Evolutionary conservation across 1,140 invertebrate species (phyloP).

Genomic region (Hylaeus anthracinus): DNA sequence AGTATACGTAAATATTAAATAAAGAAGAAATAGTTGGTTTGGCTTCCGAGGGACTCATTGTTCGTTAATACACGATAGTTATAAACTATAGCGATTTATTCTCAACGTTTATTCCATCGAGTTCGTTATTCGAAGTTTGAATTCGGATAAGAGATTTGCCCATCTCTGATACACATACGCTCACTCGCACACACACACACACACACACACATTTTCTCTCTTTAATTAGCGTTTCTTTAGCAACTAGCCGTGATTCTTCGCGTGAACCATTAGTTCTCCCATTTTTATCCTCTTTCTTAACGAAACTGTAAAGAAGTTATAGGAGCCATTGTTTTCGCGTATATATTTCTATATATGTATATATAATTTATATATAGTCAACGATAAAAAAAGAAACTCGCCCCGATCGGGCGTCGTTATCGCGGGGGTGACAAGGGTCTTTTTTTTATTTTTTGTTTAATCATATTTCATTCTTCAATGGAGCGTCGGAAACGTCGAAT

Average conservation of each 20-base stretch:
- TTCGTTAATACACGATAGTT: too few species aligned
- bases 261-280: constrained; percentile 5
- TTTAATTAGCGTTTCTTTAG: constrained; percentile 14
- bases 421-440: not conserved
- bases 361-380: constrained; percentile 52
- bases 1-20: too few species aligned
- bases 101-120: too few species aligned
- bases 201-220: not conserved
- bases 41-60: too few species aligned
- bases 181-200: not conserved
- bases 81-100: too few species aligned
- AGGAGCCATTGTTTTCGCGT: constrained; percentile 48
- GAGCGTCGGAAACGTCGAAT: constrained; percentile 26
- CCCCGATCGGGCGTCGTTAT: constrained; percentile 29
- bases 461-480: too few species aligned
- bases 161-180: not conserved
- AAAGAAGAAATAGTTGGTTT: too few species aligned
- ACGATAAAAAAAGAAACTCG: constrained; percentile 58
- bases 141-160: too few species aligned
- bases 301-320: constrained; percentile 54
- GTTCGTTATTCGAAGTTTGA: too few species aligned
- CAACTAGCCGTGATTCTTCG: constrained; percentile 24
- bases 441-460: too few species aligned
- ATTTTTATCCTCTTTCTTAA: not conserved
- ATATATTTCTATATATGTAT: constrained; percentile 23